phyloP scores from a whole-genome alignment of 1,140 invertebrate species.

The Coelopa frigida region DNA sequence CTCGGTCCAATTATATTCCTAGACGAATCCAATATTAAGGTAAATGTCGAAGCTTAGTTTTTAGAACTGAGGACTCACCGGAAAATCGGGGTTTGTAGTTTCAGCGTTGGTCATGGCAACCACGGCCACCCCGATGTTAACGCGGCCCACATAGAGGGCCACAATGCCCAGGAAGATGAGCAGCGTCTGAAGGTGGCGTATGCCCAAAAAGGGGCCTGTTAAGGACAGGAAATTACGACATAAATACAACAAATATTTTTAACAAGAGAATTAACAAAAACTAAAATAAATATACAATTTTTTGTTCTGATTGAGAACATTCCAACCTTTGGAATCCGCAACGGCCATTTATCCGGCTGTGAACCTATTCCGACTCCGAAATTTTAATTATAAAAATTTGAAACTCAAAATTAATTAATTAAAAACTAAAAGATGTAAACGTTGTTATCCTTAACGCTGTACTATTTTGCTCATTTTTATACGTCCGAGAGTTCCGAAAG shows the following conservation, averaged over 20 bases:
- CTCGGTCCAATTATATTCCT: slow-evolving; percentile 51
- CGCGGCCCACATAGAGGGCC: slow-evolving; percentile 30
- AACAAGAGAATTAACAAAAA: not conserved
- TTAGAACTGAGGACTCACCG: slow-evolving; percentile 18
- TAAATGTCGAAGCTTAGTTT: not conserved
- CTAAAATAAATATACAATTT: not conserved
- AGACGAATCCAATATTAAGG: not conserved
- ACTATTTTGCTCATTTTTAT: too few species aligned
- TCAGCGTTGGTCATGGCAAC: slow-evolving; percentile 38
- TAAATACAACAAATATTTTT: not conserved
- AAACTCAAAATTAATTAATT: too few species aligned
- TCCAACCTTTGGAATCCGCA: not conserved
- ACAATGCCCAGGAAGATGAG: slow-evolving; percentile 32
- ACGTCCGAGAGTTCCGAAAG: too few species aligned
- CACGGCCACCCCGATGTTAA: slow-evolving; percentile 32
- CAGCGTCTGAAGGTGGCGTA: slow-evolving; percentile 31
- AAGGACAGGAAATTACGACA: slow-evolving; percentile 21
- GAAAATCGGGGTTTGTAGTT: slow-evolving; percentile 29
- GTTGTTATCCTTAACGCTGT: too few species aligned
- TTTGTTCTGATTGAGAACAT: not conserved
- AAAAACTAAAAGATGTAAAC: too few species aligned
- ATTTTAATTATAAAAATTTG: not conserved
- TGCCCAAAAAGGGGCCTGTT: slow-evolving; percentile 28
- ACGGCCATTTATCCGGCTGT: not conserved
- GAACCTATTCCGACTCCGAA: slow-evolving; percentile 10